These are phyloP conservation scores for Steinernema hermaphroditum DNA, from an alignment of 2,888 invertebrate species.

Conservation along the genomic window DNA sequence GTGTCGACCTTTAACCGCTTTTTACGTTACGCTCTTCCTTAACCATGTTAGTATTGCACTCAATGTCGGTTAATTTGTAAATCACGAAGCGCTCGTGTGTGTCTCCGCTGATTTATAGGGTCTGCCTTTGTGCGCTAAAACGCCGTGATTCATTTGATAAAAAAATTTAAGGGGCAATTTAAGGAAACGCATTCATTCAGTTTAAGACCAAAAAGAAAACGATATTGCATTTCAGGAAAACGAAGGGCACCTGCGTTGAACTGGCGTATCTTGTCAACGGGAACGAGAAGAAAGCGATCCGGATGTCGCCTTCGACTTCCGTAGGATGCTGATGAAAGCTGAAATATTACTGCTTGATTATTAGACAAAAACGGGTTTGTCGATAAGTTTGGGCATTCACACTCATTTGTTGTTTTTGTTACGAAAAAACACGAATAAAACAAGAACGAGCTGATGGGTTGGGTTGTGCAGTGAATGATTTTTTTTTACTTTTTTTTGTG, in stretches of 20 bases:
- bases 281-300: constrained; percentile 2
- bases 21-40: background rate
- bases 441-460: background rate
- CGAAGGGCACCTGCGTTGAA: constrained; percentile 1
- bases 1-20: background rate
- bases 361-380: constrained; percentile 14
- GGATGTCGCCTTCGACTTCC: background rate
- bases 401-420: background rate
- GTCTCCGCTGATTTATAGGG: background rate
- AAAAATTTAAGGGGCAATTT: too few relatives aligned
- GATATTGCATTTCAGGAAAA: background rate
- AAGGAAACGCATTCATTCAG: too few relatives aligned
- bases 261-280: constrained; percentile 20
- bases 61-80: constrained; percentile 25
- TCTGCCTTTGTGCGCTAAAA: too few relatives aligned
- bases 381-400: background rate
- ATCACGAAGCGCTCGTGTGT: background rate
- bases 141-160: too few relatives aligned
- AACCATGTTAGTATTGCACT: constrained; percentile 10
- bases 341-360: constrained; percentile 8
- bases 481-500: too few relatives aligned
- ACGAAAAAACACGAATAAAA: background rate
- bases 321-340: background rate
- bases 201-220: too few relatives aligned
- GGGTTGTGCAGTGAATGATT: background rate